Percentiles rank a stretch among this genome's conserved stretches.
Conservation (phyloP, 2,888 invertebrate species). For the Eucera pruinosa region DNA sequence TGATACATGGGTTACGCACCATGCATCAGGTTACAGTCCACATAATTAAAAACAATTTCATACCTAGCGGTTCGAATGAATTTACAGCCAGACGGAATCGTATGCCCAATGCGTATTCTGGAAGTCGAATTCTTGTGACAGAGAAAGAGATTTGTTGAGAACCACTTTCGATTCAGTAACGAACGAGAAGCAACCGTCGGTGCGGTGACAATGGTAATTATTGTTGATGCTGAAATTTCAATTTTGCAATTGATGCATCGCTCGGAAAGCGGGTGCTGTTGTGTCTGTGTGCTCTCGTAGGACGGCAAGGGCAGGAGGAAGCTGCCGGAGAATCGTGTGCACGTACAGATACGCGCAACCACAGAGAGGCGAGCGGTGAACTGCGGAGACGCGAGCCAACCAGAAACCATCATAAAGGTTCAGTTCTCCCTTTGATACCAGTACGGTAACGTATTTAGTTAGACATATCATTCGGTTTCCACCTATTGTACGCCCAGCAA, state of each 20-base stretch:
- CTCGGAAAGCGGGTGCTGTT: conserved; percentile 61
- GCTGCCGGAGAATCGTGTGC: conserved; percentile 31
- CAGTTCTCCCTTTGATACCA: conserved; percentile 82
- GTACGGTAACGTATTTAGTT: conserved; percentile 82
- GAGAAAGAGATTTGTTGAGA: conserved; percentile 52
- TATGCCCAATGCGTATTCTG: neutral
- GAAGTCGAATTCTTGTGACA: conserved; percentile 1
- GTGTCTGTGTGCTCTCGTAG: conserved; percentile 42
- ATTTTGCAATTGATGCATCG: conserved; percentile 80
- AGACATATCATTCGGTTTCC: conserved; percentile 84
- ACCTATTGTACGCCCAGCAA: conserved; percentile 80
- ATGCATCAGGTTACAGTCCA: neutral
- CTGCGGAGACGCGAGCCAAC: conserved; percentile 79
- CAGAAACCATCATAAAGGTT: conserved; percentile 83
- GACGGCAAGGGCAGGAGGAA: conserved; percentile 51
- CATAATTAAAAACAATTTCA: conserved; percentile 12
- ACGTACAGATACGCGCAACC: conserved; percentile 63
- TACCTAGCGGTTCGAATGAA: neutral
- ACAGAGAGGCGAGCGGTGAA: conserved; percentile 75
- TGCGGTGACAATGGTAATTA: conserved; percentile 78
- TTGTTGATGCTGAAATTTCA: conserved; percentile 80
- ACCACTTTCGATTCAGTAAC: conserved; percentile 65
- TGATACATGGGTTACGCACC: too few relatives aligned
- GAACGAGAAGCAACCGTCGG: conserved; percentile 65
- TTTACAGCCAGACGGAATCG: neutral